A percentile compares a stretch with the other conserved stretches of the same genome.
These are phyloP conservation scores for Seriola aureovittata DNA, from an alignment of 2,113 vertebrate species.

Conservation along the genomic window DNA sequence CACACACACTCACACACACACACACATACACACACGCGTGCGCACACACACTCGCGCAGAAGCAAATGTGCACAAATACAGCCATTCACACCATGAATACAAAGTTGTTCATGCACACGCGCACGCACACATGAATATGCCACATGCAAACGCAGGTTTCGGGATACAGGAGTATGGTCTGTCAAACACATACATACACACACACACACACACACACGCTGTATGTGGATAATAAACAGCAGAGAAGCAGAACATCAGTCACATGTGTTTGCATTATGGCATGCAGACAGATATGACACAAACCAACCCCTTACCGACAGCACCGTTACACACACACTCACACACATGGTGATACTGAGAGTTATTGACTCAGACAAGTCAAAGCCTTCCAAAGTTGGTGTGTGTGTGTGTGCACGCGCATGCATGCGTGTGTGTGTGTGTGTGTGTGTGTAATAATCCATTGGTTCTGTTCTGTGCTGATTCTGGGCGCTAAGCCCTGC, in stretches of 20 bases:
- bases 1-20: constrained; percentile 46
- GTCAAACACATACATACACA: constrained; percentile 17
- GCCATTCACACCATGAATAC: constrained; percentile 23
- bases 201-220: constrained; percentile 44
- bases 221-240: constrained; percentile 66
- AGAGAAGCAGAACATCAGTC: constrained; percentile 66
- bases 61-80: constrained; percentile 44
- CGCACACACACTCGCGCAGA: constrained; percentile 15
- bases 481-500: constrained; percentile 96
- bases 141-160: constrained; percentile 47
- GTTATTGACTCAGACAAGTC: constrained; percentile 94
- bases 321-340: constrained; percentile 32
- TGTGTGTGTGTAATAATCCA: constrained; percentile 92
- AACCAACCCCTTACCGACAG: constrained; percentile 49
- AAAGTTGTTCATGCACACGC: constrained; percentile 60
- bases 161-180: constrained; percentile 39
- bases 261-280: constrained; percentile 75
- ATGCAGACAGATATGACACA: constrained; percentile 71
- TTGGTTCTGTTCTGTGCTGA: constrained; percentile 98
- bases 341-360: constrained; percentile 80
- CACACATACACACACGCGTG: constrained; percentile 22
- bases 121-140: constrained; percentile 28
- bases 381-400: constrained; percentile 93
- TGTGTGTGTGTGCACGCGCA: constrained; percentile 30
- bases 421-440: constrained; percentile 29